These are phyloP conservation scores for Pseudotriccus pelzelni DNA, from an alignment of 2,797 vertebrate species.

Conservation along the genomic window DNA sequence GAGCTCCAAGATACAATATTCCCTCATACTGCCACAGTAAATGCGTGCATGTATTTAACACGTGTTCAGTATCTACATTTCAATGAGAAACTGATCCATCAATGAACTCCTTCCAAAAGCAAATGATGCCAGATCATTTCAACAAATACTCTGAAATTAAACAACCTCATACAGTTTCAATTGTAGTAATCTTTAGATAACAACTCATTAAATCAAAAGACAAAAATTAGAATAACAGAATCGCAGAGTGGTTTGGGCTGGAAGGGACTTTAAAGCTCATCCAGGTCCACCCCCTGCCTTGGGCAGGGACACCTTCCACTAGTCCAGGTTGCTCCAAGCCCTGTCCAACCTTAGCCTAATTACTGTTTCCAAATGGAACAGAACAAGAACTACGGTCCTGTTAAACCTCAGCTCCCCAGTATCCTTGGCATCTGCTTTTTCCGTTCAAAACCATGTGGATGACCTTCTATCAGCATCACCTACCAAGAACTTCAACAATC, in stretches of 20 bases:
- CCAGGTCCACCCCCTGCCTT: background rate
- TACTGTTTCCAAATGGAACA: background rate
- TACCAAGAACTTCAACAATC: background rate
- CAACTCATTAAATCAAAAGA: background rate
- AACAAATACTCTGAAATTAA: background rate
- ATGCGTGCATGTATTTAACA: background rate
- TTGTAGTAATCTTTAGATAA: background rate
- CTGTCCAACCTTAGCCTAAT: background rate
- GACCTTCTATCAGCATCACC: background rate
- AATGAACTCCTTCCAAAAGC: background rate
- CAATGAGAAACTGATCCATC: background rate
- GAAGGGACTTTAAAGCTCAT: background rate
- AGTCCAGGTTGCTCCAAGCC: background rate
- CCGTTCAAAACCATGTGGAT: background rate
- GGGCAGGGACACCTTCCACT: background rate
- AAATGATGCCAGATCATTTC: background rate
- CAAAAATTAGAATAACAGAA: background rate
- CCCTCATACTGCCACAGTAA: background rate
- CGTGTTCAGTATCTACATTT: background rate
- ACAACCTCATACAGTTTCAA: fast-evolving
- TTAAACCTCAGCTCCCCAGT: background rate
- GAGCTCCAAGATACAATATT: background rate
- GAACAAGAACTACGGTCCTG: background rate
- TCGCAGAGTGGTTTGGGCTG: background rate
- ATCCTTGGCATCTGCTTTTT: background rate